Conservation (phyloP, 2,888 invertebrate species). For the Melinaea marsaeus region DNA sequence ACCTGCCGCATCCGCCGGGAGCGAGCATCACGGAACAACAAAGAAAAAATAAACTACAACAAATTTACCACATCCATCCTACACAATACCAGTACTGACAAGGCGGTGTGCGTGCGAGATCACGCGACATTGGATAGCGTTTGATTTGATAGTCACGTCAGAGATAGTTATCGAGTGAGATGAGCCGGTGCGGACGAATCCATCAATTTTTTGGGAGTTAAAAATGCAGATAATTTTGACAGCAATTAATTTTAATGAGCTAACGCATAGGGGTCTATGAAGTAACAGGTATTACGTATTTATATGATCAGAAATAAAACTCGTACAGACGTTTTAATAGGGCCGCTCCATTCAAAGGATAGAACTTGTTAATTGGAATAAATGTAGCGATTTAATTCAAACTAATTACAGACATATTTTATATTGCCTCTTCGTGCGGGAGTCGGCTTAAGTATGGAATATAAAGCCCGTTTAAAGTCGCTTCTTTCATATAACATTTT, state of each 20-base stretch:
- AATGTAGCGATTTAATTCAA: constrained; percentile 2
- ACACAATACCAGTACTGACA: constrained; percentile 47
- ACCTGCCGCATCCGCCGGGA: constrained; percentile 57
- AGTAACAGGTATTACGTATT: not conserved
- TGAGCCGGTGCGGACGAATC: constrained; percentile 41
- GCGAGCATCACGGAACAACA: constrained; percentile 47
- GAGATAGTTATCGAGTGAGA: constrained; percentile 39
- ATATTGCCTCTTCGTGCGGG: not conserved
- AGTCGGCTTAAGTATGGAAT: too few relatives aligned
- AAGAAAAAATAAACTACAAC: constrained; percentile 42
- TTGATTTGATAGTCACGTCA: constrained; percentile 34
- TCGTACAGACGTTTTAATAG: too few relatives aligned
- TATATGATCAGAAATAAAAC: too few relatives aligned
- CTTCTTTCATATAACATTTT: too few relatives aligned
- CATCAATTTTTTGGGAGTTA: constrained; percentile 49
- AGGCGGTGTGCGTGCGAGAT: constrained; percentile 35
- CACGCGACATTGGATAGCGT: constrained; percentile 40
- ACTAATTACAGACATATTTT: not conserved
- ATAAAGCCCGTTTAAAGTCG: too few relatives aligned
- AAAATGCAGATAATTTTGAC: constrained; percentile 51
- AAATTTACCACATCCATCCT: constrained; percentile 52
- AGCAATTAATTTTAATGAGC: constrained; percentile 58
- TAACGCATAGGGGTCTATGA: constrained; percentile 43
- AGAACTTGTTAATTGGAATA: not conserved
- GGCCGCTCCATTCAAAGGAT: not conserved